Conservation (phyloP, 2,113 vertebrate genomes). For the Sinocyclocheilus anophthalmus region DNA sequence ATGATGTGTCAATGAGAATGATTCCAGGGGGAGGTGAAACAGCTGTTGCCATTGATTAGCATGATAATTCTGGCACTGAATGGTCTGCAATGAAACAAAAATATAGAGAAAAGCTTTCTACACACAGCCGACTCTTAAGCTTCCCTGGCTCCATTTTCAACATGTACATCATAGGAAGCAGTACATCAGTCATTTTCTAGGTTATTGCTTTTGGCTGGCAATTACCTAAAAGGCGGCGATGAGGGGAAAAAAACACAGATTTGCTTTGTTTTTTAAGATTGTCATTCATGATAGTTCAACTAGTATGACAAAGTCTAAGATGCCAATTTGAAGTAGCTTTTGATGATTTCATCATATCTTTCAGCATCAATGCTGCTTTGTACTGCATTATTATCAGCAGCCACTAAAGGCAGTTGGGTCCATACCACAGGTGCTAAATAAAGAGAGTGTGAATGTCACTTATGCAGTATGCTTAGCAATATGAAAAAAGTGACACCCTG, state of each 20-base stretch:
- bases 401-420: not conserved
- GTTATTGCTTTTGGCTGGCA: not conserved
- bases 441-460: constrained; percentile 31
- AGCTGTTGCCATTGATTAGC: constrained; percentile 39
- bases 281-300: not conserved
- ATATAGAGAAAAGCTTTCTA: not conserved
- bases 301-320: not conserved
- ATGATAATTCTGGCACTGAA: constrained; percentile 13
- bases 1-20: constrained; percentile 19
- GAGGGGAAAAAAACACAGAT: too few relatives aligned
- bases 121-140: constrained; percentile 20
- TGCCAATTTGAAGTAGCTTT: not conserved
- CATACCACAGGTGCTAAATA: constrained; percentile 37
- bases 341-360: not conserved
- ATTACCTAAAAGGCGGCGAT: not conserved
- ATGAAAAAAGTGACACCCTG: constrained; percentile 59
- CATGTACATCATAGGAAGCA: constrained; percentile 4
- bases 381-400: not conserved
- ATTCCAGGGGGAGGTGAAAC: constrained; percentile 32
- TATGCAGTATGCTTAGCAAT: not conserved
- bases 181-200: not conserved
- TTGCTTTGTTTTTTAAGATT: not conserved
- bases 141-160: constrained; percentile 18
- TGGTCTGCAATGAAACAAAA: not conserved
- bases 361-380: not conserved